Evolutionary conservation across 2,888 invertebrate species (phyloP), one percentile per base, ranked within the genome.

Genomic region (Troides oblongomaculatus): DNA sequence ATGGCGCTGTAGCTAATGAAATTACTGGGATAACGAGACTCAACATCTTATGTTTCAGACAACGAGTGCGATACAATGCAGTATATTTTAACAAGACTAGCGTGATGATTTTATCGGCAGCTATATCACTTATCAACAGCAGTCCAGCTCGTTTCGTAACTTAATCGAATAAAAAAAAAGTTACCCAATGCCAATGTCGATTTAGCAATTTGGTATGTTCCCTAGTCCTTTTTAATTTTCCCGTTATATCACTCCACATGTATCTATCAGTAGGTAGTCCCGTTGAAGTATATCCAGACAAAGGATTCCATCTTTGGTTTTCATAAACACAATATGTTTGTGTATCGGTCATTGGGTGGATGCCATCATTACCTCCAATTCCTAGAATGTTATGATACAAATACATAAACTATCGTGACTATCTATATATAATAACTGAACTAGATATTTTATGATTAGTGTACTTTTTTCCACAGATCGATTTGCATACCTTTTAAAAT

Each of bases 291-390:
- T 97, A 98, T 6, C 98, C 98, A 72, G 96, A 96, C 4, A 98
- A 93, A 0, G 98, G 98, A 93, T 97, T 97, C 98, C 98, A 98
- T 71, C 98, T 93, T 87, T 98, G 98, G 84, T 98, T 98, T 90
- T 98, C 98, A 84, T 98, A 98, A 21, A 98, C 96, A 79, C 96
- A 96, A 83, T 97, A 97, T 76, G 95, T 96, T 85, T 97, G 96
- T 17, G 96, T 96, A 84, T 98, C 98, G 21, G 95, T 94, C 96
- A 97, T 97, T 6, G 95, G 83, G 84, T 97, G 85, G 65, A 92
- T 85, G n/a, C 90, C 90, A 70, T 92, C 92, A 73, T 87, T 92
- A 68, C 84, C 85, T 56, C 88, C 88, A 73, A 91, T 75, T 72
- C 89, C 91, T 92, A 74, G 79, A 50, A 64, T 18, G 39, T 39